Base-by-base conservation (phyloP, 2,888 invertebrate species). In the Folsomia manolachei region DNA sequence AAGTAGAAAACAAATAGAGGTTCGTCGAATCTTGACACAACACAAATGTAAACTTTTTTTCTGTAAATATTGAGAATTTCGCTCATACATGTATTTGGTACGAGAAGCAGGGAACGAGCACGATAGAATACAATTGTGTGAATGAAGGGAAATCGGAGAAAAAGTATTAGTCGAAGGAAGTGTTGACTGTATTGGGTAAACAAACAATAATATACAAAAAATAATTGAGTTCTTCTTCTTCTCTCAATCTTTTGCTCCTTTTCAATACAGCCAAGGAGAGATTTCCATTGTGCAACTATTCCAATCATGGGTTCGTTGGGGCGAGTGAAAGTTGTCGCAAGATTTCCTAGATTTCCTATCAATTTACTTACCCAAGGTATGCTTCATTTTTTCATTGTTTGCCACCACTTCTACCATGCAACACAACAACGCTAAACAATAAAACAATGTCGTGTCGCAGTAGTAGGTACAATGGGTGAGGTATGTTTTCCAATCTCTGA, bases 161-260 rank as follows among this genome's bases (percentile, higher is more conserved):
- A 56, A 21, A 25, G 26, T 67, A 67, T 67, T 67, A 67, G 53
- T 66, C 65, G 14, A 51, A 64, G 9, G 27, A 27, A 66, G 65
- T 67, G 67, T 67, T 67, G 67, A 67, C 56, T 67, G 67, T 66
- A 52, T 66, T 66, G 66, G 51, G 66, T n/a, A n/a, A 51, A 51
- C 60, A 67, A 67, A 67, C 67, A 67, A 67, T 67, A 56, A 53
- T n/a, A n/a, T n/a, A 67, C 67, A 67, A 56, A 66, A 67, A 67
- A 67, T 67, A 67, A 67, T 67, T 67, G 67, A 67, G 67, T 67
- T 67, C 67, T 24, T 19, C 56, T 67, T 67, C 67, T 24, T 19
- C 56, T 67, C 53, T 60, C 67, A 67, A 67, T 66, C 65, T 52
- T 66, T 39, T 64, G 25, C 64, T 64, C 25, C 39, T 4, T 27